Conservation (phyloP, 1,140 invertebrate species). For the Pogonomyrmex californicus region DNA sequence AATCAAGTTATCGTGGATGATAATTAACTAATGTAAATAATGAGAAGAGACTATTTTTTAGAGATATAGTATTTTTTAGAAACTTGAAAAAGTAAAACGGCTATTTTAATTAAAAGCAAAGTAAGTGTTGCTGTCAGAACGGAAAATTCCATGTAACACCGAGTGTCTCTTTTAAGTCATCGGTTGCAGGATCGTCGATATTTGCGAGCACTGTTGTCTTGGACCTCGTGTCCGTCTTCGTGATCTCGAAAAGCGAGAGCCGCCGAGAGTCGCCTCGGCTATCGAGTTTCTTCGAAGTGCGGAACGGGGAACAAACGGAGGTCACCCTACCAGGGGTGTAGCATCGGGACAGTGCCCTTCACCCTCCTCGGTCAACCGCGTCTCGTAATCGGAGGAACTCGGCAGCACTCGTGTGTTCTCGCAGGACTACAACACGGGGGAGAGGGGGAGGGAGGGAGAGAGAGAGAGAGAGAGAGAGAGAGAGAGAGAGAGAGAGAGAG, state of each 20-base stretch:
- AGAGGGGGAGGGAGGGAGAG: constrained; percentile 27
- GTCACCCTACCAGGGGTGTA: constrained; percentile 69
- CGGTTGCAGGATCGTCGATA: neutral
- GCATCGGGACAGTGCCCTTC: constrained; percentile 64
- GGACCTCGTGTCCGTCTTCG: constrained; percentile 30
- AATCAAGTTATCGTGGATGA: neutral
- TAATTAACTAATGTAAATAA: neutral
- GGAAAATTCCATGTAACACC: neutral
- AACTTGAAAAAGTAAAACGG: neutral
- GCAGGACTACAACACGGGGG: constrained; percentile 47
- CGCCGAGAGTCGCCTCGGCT: constrained; percentile 34
- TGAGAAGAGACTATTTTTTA: neutral
- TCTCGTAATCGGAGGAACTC: constrained; percentile 70
- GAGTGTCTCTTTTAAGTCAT: neutral
- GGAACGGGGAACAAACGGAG: constrained; percentile 66
- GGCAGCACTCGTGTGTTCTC: constrained; percentile 65
- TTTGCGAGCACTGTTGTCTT: neutral
- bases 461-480: constrained; percentile 19
- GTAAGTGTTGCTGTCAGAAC: no score
- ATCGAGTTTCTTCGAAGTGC: constrained; percentile 65
- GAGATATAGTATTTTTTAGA: no score
- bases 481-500: constrained; percentile 34
- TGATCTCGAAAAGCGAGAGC: constrained; percentile 48
- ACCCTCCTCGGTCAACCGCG: constrained; percentile 61
- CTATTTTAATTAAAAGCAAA: neutral